phyloP scores from a whole-genome alignment of 2,888 invertebrate species.

The Luffia ferchaultella region DNA sequence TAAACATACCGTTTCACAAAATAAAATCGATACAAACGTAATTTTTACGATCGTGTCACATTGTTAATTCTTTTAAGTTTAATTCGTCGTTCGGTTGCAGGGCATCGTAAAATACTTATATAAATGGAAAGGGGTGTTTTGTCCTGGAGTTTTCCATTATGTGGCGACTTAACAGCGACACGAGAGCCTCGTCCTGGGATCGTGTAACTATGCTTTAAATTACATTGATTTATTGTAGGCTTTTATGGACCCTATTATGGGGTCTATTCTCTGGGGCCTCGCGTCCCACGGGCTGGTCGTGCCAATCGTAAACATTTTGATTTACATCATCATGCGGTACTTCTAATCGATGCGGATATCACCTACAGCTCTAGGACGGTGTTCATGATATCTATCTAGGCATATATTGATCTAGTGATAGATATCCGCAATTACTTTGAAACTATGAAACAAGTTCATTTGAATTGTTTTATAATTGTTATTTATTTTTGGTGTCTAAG shows the following conservation, averaged over 20 bases:
- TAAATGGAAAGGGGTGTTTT: not conserved
- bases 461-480: no score
- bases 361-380: no score
- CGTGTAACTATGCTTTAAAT: slow-evolving; percentile 21
- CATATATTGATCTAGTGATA: no score
- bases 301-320: slow-evolving; percentile 38
- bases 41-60: not conserved
- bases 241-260: slow-evolving; percentile 9
- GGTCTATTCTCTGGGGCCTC: slow-evolving; percentile 22
- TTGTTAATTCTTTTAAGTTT: not conserved
- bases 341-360: no score
- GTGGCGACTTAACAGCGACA: not conserved
- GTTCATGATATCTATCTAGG: no score
- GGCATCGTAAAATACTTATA: not conserved
- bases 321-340: no score
- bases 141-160: not conserved
- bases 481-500: no score
- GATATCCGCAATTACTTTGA: no score
- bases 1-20: not conserved
- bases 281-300: slow-evolving; percentile 17
- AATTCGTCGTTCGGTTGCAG: not conserved
- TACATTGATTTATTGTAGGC: slow-evolving; percentile 29
- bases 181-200: not conserved
- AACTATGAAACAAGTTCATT: no score
- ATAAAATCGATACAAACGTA: not conserved